Conservation (phyloP, 2,113 vertebrate genomes). For the Macquaria australasica region DNA sequence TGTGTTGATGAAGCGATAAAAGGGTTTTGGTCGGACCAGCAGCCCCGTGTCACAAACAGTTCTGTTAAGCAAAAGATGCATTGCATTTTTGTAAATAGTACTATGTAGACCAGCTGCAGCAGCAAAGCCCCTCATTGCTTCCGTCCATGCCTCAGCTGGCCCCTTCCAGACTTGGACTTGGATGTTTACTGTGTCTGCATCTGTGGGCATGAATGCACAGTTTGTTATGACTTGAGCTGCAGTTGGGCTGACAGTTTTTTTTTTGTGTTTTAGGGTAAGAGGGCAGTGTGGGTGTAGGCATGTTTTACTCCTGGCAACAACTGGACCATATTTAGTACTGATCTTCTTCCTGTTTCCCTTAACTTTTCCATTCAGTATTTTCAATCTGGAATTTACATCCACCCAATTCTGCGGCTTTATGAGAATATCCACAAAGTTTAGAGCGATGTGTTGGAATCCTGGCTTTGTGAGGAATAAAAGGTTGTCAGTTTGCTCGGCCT, state of each 20-base stretch:
- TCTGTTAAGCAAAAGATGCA: neutral
- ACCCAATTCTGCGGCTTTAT: conserved; percentile 61
- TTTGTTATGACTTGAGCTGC: conserved; percentile 70
- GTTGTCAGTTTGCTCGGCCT: conserved; percentile 22
- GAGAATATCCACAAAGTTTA: conserved; percentile 49
- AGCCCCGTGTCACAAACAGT: neutral
- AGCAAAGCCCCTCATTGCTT: conserved; percentile 37
- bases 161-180: conserved; percentile 26
- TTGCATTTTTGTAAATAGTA: conserved; percentile 6
- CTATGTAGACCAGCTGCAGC: conserved; percentile 6
- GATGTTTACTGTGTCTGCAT: conserved; percentile 65
- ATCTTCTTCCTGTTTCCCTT: conserved; percentile 67
- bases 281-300: conserved; percentile 66
- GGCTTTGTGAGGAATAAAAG: conserved; percentile 30
- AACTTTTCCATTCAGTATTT: conserved; percentile 64
- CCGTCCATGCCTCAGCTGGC: conserved; percentile 33
- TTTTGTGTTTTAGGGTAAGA: conserved; percentile 48
- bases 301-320: conserved; percentile 63
- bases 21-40: neutral
- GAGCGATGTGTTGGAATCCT: conserved; percentile 21
- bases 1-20: conserved; percentile 33
- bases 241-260: conserved; percentile 35
- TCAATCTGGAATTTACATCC: conserved; percentile 62
- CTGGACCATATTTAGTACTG: conserved; percentile 47
- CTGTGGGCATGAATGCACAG: conserved; percentile 68